Percentiles rank a stretch among this genome's conserved stretches.
Conservation (phyloP, 2,113 vertebrate genomes). For the Coturnix japonica region DNA sequence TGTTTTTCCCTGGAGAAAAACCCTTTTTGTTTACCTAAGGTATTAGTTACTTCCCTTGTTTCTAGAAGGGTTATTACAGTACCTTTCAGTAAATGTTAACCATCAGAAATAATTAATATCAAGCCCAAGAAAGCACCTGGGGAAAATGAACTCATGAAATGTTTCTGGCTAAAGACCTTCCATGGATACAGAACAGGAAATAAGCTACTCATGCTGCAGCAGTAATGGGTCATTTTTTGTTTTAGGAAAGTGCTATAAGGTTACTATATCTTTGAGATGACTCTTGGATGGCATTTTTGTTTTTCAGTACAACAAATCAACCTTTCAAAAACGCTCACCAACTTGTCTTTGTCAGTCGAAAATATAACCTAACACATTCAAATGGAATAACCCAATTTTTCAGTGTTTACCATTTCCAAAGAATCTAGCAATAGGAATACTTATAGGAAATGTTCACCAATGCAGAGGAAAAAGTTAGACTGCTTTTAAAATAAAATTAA, state of each 20-base stretch:
- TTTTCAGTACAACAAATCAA: background rate
- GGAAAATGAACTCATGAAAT: background rate
- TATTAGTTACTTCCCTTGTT: background rate
- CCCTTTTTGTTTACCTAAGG: background rate
- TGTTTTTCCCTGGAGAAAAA: background rate
- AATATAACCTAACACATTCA: background rate
- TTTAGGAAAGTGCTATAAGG: background rate
- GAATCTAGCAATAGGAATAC: background rate
- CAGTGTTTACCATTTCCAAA: background rate
- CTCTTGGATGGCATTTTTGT: background rate
- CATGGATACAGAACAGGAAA: background rate
- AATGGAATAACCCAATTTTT: background rate
- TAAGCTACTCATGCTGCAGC: background rate
- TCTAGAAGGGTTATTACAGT: background rate
- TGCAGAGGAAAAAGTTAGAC: background rate
- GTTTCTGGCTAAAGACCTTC: background rate
- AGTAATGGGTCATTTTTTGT: background rate
- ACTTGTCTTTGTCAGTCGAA: background rate
- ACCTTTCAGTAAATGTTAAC: background rate
- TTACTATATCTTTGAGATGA: background rate
- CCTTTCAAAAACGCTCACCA: background rate
- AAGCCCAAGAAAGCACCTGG: background rate
- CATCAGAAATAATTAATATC: slow-evolving; percentile 12
- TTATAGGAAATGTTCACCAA: background rate
- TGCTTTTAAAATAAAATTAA: background rate